Conservation (phyloP, 2,888 invertebrate genomes). For the Adineta ricciae region DNA sequence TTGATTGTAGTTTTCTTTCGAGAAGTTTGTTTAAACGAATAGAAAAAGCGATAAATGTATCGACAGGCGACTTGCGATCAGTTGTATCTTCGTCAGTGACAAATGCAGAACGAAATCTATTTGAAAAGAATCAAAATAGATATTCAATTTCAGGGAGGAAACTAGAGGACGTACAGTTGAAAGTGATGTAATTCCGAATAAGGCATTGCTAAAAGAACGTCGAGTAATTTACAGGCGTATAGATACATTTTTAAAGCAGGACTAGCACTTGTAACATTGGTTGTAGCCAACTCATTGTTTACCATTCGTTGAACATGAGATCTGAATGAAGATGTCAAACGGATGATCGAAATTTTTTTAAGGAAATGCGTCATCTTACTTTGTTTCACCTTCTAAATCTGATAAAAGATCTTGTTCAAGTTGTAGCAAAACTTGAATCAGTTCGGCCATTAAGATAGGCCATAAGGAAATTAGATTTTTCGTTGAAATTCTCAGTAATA, state of each 20-base stretch:
- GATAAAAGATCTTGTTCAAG: conserved; percentile 71
- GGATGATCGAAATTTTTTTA: neutral
- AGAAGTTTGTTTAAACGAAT: neutral
- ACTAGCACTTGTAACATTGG: conserved; percentile 55
- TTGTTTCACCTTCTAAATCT: conserved; percentile 63
- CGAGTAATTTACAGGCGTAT: conserved; percentile 71
- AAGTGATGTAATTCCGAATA: conserved; percentile 74
- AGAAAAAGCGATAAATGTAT: conserved; percentile 15
- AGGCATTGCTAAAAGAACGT: conserved; percentile 68
- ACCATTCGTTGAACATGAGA: neutral
- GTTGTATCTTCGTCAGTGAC: conserved; percentile 1
- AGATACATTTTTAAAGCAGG: conserved; percentile 60
- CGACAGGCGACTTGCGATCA: neutral
- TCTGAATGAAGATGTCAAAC: neutral
- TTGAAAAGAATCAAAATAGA: neutral
- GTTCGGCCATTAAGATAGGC: conserved; percentile 81
- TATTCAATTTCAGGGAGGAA: neutral
- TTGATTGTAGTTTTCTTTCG: conserved; percentile 1
- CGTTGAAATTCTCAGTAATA: conserved; percentile 71
- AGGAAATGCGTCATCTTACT: conserved; percentile 53
- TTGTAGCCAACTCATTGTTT: conserved; percentile 59
- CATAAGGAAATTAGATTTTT: conserved; percentile 74
- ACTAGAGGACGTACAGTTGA: conserved; percentile 76
- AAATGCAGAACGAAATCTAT: neutral
- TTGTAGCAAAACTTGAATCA: conserved; percentile 61